Evolutionary conservation across 30 jellyfish, hydroid and myxozoan genomes (phyloP), one percentile per base, ranked within the genome.

Genomic region (Aurelia sp.): DNA sequence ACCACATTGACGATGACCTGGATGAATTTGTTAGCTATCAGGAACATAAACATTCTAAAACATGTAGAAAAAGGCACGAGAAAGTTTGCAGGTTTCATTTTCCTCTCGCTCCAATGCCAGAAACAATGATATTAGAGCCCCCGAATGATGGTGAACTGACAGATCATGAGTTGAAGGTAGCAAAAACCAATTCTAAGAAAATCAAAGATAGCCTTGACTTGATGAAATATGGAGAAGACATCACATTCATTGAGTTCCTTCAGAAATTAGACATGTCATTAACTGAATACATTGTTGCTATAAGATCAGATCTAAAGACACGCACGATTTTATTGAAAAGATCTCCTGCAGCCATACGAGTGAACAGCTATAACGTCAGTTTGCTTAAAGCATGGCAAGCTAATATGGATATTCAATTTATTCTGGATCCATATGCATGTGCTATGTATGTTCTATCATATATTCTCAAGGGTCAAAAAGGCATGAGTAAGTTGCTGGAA

Each of bases 11-110:
- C 3, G 55, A 27, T 74, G 77, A 50, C 2, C 47, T 52, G 5
- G 20, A 15, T 19, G 93, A 81, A 31, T 44, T 84, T 52, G 40
- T 74, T 13, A 40, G 35, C 31, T 51, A 16, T 17, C 95, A 86
- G 62, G 52, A 19, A 44, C 95, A 85, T 59, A 83, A 85, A 4
- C 95, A 85, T 74, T 35, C 95, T 9, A 85, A 85, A 63, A 55
- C 95, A n/a, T 85, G 95, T 41, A 59, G 64, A 85, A 85, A 59
- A n/a, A 57, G 41, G 48, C 15, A 35, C 30, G 19, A 85, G 7
- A 73, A 85, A 15, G 41, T 21, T 38, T 85, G 95, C 67, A 72
- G 95, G 20, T 72, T 72, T 61, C 38, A 74, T 60, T 85, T 71
- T 59, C 89, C 81, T 16, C 44, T 78, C 51, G 33, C 89, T 16